A percentile compares a stretch with the other conserved stretches of the same genome.
Evolutionary conservation across 2,797 vertebrate species (phyloP).

Genomic region (Florisuga fusca): DNA sequence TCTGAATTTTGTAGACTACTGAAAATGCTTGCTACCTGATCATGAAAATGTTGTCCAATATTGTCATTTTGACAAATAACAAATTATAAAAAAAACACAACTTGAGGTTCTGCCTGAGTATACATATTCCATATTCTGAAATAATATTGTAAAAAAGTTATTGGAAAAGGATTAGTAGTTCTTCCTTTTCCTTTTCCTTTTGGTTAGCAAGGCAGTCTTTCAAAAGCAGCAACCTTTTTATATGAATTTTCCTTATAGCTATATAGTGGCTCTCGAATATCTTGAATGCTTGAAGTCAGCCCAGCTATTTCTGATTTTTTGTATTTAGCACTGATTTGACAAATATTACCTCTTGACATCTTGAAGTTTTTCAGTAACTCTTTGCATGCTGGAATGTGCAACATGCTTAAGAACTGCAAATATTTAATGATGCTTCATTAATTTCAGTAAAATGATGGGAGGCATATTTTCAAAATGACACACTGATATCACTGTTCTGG

Average conservation of each 20-base stretch:
- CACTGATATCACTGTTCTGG: slow-evolving; percentile 49
- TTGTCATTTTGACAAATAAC: neutral
- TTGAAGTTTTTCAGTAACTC: slow-evolving; percentile 40
- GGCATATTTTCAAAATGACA: slow-evolving; percentile 60
- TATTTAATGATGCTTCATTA: slow-evolving; percentile 49
- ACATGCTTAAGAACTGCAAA: neutral
- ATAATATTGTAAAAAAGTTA: neutral
- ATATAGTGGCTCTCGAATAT: neutral
- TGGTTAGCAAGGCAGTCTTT: neutral
- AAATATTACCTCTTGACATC: neutral
- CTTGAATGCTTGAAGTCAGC: neutral
- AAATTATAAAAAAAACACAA: neutral
- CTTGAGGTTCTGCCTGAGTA: neutral
- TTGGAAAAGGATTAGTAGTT: neutral
- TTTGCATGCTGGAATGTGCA: slow-evolving; percentile 14
- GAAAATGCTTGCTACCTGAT: neutral
- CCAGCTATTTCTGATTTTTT: neutral
- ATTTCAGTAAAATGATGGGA: slow-evolving; percentile 53
- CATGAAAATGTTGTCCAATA: neutral
- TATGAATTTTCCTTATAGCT: neutral
- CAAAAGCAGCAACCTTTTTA: too few relatives aligned
- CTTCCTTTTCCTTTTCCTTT: neutral
- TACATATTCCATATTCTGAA: neutral
- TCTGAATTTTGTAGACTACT: neutral
- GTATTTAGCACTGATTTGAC: neutral